Percentiles rank a stretch among this genome's conserved stretches.
Conservation (phyloP, 2,797 vertebrate genomes). For the Leptatherina wallacei region DNA sequence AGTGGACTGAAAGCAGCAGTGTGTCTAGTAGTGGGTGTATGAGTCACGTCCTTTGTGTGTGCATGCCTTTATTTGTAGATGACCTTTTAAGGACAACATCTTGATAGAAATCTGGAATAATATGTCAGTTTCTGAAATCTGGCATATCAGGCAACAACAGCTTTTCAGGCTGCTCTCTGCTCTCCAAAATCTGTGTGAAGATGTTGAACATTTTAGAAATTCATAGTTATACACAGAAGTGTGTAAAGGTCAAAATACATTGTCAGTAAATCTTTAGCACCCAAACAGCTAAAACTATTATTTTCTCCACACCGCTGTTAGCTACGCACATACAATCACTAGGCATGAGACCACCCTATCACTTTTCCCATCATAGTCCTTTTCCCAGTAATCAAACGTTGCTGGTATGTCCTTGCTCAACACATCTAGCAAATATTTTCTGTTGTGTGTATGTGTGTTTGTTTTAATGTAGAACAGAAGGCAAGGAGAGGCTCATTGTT, state of each 20-base stretch:
- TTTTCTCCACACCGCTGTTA: neutral
- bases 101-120: constrained; percentile 7
- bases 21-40: constrained; percentile 47
- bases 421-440: neutral
- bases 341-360: neutral
- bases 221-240: neutral
- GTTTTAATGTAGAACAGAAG: neutral
- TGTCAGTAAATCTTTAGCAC: neutral
- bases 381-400: neutral
- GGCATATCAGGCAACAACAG: neutral
- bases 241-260: neutral
- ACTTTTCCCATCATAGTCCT: neutral
- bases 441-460: neutral
- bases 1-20: constrained; percentile 66
- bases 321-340: neutral
- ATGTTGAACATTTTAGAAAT: neutral
- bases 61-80: constrained; percentile 7
- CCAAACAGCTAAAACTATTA: neutral
- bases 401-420: neutral
- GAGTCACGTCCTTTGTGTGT: constrained; percentile 51
- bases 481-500: neutral
- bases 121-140: neutral
- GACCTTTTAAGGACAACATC: constrained; percentile 14
- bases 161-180: neutral
- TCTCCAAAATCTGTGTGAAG: neutral